A percentile compares a stretch with the other conserved stretches of the same genome.
These are phyloP conservation scores for Drosophila nikananu DNA, from an alignment of 1,140 invertebrate genomes.

Conservation along the genomic window DNA sequence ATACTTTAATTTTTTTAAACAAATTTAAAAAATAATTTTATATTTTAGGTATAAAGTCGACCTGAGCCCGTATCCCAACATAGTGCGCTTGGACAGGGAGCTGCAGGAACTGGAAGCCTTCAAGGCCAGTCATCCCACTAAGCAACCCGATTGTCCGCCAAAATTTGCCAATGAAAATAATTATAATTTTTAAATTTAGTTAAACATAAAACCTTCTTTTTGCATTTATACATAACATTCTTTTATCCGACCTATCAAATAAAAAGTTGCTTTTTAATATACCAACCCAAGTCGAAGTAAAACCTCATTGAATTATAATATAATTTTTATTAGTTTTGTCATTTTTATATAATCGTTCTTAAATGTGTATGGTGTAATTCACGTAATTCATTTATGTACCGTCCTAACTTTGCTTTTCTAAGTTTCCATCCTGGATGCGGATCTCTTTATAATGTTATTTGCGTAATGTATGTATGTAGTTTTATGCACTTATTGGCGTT, in stretches of 20 bases:
- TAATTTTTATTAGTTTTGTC: constrained; percentile 81
- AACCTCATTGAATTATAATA: constrained; percentile 63
- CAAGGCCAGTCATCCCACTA: constrained; percentile 92
- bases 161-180: constrained; percentile 88
- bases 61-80: constrained; percentile 94
- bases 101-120: constrained; percentile 94
- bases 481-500: constrained; percentile 43
- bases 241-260: not conserved
- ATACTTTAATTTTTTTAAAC: accelerated
- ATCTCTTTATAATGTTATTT: constrained; percentile 59
- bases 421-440: constrained; percentile 66
- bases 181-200: constrained; percentile 17
- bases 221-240: constrained; percentile 10
- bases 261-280: not conserved
- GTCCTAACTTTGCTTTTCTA: constrained; percentile 66
- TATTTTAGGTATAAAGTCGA: constrained; percentile 93
- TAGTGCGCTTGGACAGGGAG: constrained; percentile 92
- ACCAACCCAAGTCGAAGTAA: constrained; percentile 6
- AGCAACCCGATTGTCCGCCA: constrained; percentile 95
- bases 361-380: constrained; percentile 73
- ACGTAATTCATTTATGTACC: constrained; percentile 72
- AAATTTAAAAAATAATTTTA: too few relatives aligned
- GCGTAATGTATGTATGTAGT: constrained; percentile 40
- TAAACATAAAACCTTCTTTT: constrained; percentile 15
- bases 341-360: constrained; percentile 81